Evolutionary conservation across 2,888 invertebrate species (phyloP).

Genomic region (Hedya salicella): DNA sequence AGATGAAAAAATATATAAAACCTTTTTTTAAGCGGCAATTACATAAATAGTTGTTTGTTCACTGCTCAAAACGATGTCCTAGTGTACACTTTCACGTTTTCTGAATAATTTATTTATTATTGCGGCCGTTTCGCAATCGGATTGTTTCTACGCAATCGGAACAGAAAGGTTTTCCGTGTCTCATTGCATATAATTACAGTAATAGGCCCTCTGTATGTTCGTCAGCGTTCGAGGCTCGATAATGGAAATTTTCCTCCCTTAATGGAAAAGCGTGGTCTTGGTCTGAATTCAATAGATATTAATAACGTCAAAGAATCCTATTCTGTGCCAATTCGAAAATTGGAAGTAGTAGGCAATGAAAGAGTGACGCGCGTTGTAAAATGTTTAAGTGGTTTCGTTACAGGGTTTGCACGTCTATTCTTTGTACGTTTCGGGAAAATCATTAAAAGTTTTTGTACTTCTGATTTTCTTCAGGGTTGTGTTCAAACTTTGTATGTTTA

Average conservation of each 20-base stretch:
- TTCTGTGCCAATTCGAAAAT: slow-evolving; percentile 14
- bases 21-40: too few species aligned
- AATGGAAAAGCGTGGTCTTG: slow-evolving; percentile 41
- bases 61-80: neutral
- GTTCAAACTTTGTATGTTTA: neutral
- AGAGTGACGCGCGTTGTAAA: slow-evolving; percentile 22
- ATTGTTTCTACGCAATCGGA: slow-evolving; percentile 59
- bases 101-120: slow-evolving; percentile 69
- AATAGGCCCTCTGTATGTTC: slow-evolving; percentile 45
- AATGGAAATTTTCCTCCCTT: slow-evolving; percentile 46
- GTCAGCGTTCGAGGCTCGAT: slow-evolving; percentile 35
- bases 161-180: slow-evolving; percentile 72
- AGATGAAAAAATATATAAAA: too few species aligned
- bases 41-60: neutral
- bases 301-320: slow-evolving; percentile 34
- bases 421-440: slow-evolving; percentile 19
- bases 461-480: neutral
- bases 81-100: slow-evolving; percentile 42
- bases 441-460: slow-evolving; percentile 29
- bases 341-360: slow-evolving; percentile 26
- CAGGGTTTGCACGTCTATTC: slow-evolving; percentile 22
- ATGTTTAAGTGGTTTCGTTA: slow-evolving; percentile 35
- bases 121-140: slow-evolving; percentile 55
- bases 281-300: slow-evolving; percentile 40
- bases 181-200: slow-evolving; percentile 62